Evolutionary conservation across 2,113 vertebrate species (phyloP).

Genomic region (Dipodomys spectabilis): DNA sequence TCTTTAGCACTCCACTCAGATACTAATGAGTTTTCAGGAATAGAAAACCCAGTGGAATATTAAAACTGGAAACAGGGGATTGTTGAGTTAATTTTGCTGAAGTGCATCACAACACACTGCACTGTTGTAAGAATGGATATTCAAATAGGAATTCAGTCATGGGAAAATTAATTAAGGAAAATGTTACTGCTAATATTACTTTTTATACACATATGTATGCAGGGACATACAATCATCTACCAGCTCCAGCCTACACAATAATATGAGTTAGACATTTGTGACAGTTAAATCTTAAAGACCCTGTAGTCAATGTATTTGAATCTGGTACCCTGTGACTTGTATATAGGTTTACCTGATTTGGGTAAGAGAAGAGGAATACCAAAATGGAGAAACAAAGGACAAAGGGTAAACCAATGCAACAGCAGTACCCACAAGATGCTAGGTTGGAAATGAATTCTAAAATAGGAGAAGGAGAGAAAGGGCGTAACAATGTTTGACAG

Average conservation of each 20-base stretch:
- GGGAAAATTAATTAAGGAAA: conserved; percentile 82
- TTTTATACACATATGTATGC: conserved; percentile 69
- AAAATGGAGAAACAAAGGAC: too few species aligned
- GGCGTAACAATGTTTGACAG: not conserved
- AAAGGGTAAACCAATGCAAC: too few species aligned
- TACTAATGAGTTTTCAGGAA: conserved; percentile 90
- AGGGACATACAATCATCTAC: conserved; percentile 51
- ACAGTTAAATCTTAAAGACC: conserved; percentile 57
- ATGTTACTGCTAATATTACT: conserved; percentile 75
- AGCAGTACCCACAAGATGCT: too few species aligned
- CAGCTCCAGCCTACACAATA: conserved; percentile 44
- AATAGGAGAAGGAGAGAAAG: too few species aligned
- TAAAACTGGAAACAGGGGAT: conserved; percentile 84
- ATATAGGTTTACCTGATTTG: too few species aligned
- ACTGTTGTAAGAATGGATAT: conserved; percentile 84
- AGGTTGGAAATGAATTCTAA: too few species aligned
- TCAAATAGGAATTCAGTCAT: conserved; percentile 79
- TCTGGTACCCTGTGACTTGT: too few species aligned
- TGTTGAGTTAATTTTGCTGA: conserved; percentile 81
- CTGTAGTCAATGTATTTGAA: too few species aligned
- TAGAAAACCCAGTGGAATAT: conserved; percentile 86
- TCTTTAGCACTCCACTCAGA: conserved; percentile 84
- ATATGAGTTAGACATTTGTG: conserved; percentile 68
- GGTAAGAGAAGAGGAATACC: too few species aligned
- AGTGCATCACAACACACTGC: conserved; percentile 82